These are phyloP conservation scores for Plutomurus gul DNA, from an alignment of 1,140 invertebrate species.

Conservation along the genomic window DNA sequence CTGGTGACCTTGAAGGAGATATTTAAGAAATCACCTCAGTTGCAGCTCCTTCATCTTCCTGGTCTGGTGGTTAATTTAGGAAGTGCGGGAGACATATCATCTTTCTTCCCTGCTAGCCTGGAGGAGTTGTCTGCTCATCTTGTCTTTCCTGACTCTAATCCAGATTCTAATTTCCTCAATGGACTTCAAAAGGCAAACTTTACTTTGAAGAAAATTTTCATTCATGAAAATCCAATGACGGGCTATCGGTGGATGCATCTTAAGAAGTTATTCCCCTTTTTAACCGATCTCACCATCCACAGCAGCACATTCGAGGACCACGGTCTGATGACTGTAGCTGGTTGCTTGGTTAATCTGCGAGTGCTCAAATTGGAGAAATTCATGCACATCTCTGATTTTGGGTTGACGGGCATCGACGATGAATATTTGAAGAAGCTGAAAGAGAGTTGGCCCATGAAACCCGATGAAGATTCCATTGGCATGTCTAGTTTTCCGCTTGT, in stretches of 20 bases:
- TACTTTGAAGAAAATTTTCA: not conserved
- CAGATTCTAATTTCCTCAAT: not conserved
- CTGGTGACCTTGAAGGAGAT: not conserved
- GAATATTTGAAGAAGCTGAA: not conserved
- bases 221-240: not conserved
- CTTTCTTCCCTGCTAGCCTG: not conserved
- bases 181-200: not conserved
- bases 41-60: not conserved
- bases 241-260: slow-evolving; percentile 11
- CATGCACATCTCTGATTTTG: slow-evolving; percentile 3
- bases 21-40: not conserved
- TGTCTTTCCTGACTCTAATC: not conserved
- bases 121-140: not conserved
- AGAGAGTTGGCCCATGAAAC: slow-evolving; percentile 6
- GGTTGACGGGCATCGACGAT: not conserved
- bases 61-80: not conserved
- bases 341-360: not conserved
- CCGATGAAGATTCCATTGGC: not conserved
- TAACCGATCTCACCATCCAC: not conserved
- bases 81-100: not conserved
- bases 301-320: not conserved
- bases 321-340: not conserved
- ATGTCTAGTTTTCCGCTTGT: not conserved
- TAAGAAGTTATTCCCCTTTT: not conserved
- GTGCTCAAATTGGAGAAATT: not conserved